These are phyloP conservation scores for Plebejus argus DNA, from an alignment of 2,888 invertebrate genomes.

Conservation along the genomic window DNA sequence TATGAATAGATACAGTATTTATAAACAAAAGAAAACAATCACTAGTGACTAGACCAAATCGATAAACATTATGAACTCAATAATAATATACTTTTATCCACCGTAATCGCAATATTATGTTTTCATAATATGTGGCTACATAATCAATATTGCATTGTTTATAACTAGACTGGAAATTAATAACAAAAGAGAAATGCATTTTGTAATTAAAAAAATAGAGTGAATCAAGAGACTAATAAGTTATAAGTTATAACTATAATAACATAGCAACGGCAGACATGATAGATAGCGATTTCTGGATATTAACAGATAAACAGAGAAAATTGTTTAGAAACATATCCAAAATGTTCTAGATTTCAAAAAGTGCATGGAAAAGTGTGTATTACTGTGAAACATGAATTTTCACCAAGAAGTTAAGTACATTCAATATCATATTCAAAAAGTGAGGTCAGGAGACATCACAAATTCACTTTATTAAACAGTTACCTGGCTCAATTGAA, in stretches of 20 bases:
- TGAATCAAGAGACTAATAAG: background rate
- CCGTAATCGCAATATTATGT: conserved; percentile 16
- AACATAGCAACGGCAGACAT: background rate
- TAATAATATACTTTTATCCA: conserved; percentile 3
- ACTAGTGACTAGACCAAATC: background rate
- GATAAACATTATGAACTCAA: background rate
- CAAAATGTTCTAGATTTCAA: background rate
- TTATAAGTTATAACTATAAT: too few species aligned
- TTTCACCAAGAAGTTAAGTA: too few species aligned
- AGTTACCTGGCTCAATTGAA: background rate
- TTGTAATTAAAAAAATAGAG: background rate
- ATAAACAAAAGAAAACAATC: background rate
- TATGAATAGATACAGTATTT: background rate
- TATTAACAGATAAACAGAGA: background rate
- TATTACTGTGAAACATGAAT: too few species aligned
- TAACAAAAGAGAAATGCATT: conserved; percentile 1
- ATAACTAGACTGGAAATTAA: conserved; percentile 12
- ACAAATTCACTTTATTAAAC: background rate
- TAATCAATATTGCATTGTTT: conserved; percentile 2
- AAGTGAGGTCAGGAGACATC: background rate
- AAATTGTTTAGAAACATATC: background rate
- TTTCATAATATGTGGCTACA: background rate
- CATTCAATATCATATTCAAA: too few species aligned
- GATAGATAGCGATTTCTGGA: background rate
- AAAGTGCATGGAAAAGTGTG: too few species aligned